Evolutionary conservation across 2,888 invertebrate genomes (phyloP), one percentile per base, ranked within the genome.

Genomic region (Patella caerulea): DNA sequence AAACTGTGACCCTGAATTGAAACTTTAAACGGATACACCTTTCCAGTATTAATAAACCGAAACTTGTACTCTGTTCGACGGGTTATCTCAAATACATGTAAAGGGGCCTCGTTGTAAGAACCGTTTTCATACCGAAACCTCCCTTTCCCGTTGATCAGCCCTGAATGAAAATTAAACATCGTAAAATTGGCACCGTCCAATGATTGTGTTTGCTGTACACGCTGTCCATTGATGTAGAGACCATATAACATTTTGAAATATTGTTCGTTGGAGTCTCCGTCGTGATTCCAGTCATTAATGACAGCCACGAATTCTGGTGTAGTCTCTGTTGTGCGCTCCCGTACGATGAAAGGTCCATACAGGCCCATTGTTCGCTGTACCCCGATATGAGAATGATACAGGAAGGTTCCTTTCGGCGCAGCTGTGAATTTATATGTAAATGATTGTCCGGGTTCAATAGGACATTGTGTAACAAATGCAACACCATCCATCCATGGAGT

Each of bases 321-420:
- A n/a, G 14, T n/a, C 2, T 54, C n/a, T 1, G 59, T 54, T 11
- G 54, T 54, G 34, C 79, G 78, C 45, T 84, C 83, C 19, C 81
- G 76, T 17, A 90, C 81, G 17, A 90, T 85, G 11, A 89, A 83
- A 1, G 89, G 86, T 1, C 90, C 90, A 70, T 82, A 82, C 3
- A 89, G 72, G 0, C 90, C 90, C 84, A 86, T 87, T 24, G 85
- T 81, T 54, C 89, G 80, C 77, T 89, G 88, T 9, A 84, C 75
- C 5, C 81, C 83, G 19, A 84, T 71, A 76, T 87, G 87, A 17
- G 86, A 83, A 78, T 87, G 86, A 73, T 85, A 87, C 86, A 86
- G 86, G 77, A 77, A 83, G 0, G 85, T 85, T 0, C 87, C 87
- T 11, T 73, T 79, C 12, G 82, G 84, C 2, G 78, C 70, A 1